phyloP scores from a whole-genome alignment of 2,888 invertebrate genomes.

The Drosophila maculinotata region DNA sequence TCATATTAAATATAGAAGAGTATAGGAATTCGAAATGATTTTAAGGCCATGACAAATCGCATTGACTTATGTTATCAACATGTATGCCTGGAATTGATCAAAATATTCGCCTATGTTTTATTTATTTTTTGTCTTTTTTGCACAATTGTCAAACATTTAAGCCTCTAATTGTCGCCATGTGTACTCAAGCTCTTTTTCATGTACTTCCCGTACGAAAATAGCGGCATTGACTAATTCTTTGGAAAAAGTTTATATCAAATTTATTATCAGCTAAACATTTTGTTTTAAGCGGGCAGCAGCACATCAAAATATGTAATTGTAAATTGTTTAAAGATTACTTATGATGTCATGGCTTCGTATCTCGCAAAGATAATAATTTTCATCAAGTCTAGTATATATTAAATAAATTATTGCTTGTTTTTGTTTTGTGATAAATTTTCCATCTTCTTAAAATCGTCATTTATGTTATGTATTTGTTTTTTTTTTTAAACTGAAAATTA shows the following conservation, averaged over 20 bases:
- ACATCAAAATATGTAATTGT: not conserved
- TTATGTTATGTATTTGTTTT: too few species aligned
- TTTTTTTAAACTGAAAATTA: too few species aligned
- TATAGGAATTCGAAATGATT: constrained; percentile 3
- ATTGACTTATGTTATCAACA: constrained; percentile 33
- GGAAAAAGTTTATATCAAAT: not conserved
- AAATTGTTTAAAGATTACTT: not conserved
- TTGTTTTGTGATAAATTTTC: not conserved
- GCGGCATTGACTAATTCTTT: constrained; percentile 16
- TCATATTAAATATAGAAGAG: constrained; percentile 9
- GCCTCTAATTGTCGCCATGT: constrained; percentile 24
- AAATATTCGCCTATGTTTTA: constrained; percentile 35
- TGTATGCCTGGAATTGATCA: constrained; percentile 10
- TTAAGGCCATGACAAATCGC: constrained; percentile 35
- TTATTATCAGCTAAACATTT: not conserved
- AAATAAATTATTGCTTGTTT: not conserved
- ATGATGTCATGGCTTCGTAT: constrained; percentile 18
- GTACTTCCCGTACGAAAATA: constrained; percentile 13
- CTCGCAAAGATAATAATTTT: not conserved
- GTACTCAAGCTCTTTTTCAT: not conserved
- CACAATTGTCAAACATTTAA: constrained; percentile 9
- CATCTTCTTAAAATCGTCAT: not conserved
- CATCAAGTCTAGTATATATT: too few species aligned
- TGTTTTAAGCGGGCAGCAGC: not conserved
- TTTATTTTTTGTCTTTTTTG: too few species aligned